These are phyloP conservation scores for Regulus satrapa DNA, from an alignment of 2,113 vertebrate genomes.

Conservation along the genomic window DNA sequence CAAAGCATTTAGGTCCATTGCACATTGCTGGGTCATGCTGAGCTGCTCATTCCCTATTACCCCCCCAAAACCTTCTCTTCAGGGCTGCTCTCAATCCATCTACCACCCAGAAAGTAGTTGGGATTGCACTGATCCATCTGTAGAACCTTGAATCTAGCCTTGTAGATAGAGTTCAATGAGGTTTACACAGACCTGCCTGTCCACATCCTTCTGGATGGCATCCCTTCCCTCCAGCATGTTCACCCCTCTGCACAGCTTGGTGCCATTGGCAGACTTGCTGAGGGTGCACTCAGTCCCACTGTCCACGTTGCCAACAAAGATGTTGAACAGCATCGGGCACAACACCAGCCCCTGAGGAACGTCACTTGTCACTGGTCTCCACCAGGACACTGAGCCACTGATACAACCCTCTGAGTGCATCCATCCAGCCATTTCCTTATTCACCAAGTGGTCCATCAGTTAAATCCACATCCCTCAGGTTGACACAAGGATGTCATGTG, in stretches of 20 bases:
- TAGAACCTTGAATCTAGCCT: background rate
- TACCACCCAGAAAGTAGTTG: background rate
- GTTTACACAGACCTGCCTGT: background rate
- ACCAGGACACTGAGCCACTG: background rate
- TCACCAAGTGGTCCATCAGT: background rate
- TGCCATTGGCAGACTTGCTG: background rate
- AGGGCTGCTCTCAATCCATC: background rate
- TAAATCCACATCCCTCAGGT: background rate
- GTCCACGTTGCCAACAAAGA: background rate
- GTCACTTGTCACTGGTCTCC: background rate
- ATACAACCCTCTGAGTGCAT: background rate
- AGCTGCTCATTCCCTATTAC: background rate
- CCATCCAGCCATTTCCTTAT: background rate
- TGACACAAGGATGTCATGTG: background rate
- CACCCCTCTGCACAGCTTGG: background rate
- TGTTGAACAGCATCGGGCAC: background rate
- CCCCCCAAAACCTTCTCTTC: background rate
- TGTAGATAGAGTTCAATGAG: too few relatives aligned
- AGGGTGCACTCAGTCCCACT: background rate
- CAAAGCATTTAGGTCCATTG: background rate
- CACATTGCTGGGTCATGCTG: background rate
- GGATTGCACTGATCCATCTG: background rate
- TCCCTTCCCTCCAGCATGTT: background rate
- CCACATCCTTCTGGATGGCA: background rate
- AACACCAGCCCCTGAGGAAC: background rate